phyloP scores from a whole-genome alignment of 30 jellyfish, hydroid and myxozoan species.

The Aurelia coerulea region DNA sequence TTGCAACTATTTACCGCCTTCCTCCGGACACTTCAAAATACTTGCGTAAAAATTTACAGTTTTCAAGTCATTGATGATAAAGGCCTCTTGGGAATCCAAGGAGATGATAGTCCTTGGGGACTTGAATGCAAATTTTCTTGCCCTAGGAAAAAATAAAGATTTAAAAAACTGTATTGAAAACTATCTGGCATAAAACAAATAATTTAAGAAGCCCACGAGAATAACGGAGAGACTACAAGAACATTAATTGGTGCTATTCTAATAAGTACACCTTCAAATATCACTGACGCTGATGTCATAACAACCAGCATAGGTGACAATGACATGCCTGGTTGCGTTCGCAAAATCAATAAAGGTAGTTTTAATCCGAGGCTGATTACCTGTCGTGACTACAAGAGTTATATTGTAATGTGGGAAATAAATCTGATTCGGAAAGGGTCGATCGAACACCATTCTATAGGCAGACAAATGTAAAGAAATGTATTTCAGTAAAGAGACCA shows the following conservation, averaged over 20 bases:
- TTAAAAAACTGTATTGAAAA: too few species aligned
- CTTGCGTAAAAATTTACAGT: constrained; percentile 35
- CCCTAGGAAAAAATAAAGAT: constrained; percentile 11
- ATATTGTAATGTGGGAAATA: neutral
- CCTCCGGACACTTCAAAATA: constrained; percentile 61
- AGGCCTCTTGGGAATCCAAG: constrained; percentile 60
- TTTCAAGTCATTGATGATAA: constrained; percentile 29
- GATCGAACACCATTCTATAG: constrained; percentile 37
- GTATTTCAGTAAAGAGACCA: constrained; percentile 35
- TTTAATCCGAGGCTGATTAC: constrained; percentile 27
- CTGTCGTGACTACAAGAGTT: constrained; percentile 45
- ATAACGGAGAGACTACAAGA: constrained; percentile 37
- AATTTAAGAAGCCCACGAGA: constrained; percentile 38
- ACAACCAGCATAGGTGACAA: constrained; percentile 52
- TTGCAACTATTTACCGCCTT: constrained; percentile 41
- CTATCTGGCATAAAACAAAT: constrained; percentile 36
- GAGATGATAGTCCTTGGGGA: constrained; percentile 40
- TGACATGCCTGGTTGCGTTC: constrained; percentile 42
- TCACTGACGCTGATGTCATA: constrained; percentile 38
- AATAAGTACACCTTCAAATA: neutral
- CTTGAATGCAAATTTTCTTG: constrained; percentile 15
- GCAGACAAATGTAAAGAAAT: constrained; percentile 18
- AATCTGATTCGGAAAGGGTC: constrained; percentile 30
- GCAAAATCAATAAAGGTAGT: constrained; percentile 22
- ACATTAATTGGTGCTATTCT: constrained; percentile 20